Conservation (phyloP, 2,888 invertebrate genomes). For the Laspeyria flexula region DNA sequence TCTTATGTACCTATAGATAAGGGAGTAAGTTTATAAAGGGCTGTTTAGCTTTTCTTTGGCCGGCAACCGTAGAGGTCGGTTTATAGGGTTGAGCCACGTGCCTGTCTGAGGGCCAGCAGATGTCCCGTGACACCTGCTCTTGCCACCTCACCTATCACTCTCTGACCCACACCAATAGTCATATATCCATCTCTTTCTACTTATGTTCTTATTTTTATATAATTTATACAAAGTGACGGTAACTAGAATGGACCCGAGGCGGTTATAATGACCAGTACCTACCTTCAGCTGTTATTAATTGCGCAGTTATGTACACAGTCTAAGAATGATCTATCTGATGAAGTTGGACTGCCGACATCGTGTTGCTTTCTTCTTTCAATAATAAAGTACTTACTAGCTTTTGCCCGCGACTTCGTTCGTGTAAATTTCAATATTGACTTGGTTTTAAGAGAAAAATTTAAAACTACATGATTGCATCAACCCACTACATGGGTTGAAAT, state of each 20-base stretch:
- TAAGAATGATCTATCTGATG: constrained; percentile 30
- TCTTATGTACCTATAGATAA: not conserved
- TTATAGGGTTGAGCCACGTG: constrained; percentile 83
- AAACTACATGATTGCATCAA: too few species aligned
- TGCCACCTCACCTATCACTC: constrained; percentile 74
- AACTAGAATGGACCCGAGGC: constrained; percentile 82
- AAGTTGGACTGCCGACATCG: constrained; percentile 2
- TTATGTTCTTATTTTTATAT: constrained; percentile 84
- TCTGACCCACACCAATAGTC: constrained; percentile 59
- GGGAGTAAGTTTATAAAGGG: constrained; percentile 58
- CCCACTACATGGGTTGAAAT: too few species aligned
- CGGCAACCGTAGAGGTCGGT: constrained; percentile 67
- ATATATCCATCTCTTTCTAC: constrained; percentile 69
- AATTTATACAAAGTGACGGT: constrained; percentile 84
- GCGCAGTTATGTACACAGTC: constrained; percentile 43
- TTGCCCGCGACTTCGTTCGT: too few species aligned
- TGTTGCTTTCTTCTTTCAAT: too few species aligned
- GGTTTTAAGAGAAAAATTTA: too few species aligned
- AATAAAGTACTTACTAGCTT: too few species aligned
- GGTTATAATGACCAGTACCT: constrained; percentile 77
- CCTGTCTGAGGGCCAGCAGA: constrained; percentile 77
- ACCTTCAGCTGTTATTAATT: constrained; percentile 69
- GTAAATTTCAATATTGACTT: too few species aligned
- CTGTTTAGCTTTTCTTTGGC: constrained; percentile 70
- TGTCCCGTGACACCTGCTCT: constrained; percentile 84